phyloP scores from a whole-genome alignment of 2,113 vertebrate genomes.

The Sylvilagus bachmani region DNA sequence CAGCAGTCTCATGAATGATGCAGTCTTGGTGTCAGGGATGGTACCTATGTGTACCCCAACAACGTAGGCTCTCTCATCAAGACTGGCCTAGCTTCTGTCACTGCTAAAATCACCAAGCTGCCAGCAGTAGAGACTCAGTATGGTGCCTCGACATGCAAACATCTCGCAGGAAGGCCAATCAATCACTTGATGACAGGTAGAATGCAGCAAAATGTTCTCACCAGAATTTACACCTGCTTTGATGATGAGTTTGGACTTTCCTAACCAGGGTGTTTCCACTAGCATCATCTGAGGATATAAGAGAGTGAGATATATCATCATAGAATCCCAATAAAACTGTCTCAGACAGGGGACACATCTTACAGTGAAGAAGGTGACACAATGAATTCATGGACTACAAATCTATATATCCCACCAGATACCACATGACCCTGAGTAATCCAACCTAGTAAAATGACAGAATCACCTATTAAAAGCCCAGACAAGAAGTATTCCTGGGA shows the following conservation, averaged over 20 bases:
- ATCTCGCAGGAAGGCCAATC: neutral
- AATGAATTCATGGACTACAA: neutral
- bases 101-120: neutral
- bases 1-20: neutral
- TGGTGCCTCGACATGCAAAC: neutral
- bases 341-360: neutral
- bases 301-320: neutral
- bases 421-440: neutral
- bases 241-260: conserved; percentile 6
- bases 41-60: neutral
- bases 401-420: neutral
- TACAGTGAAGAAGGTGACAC: neutral
- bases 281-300: neutral
- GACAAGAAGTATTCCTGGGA: neutral
- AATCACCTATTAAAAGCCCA: neutral
- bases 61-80: neutral
- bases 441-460: neutral
- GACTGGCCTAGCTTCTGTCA: neutral
- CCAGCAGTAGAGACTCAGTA: neutral
- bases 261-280: neutral
- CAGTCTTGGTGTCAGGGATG: neutral
- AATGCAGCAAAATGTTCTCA: conserved; percentile 1
- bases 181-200: neutral
- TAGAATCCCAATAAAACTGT: neutral
- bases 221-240: conserved; percentile 8